Percentiles rank a stretch among this genome's conserved stretches.
phyloP scores from a whole-genome alignment of 2,888 invertebrate genomes.

The Sthenelais limicola region DNA sequence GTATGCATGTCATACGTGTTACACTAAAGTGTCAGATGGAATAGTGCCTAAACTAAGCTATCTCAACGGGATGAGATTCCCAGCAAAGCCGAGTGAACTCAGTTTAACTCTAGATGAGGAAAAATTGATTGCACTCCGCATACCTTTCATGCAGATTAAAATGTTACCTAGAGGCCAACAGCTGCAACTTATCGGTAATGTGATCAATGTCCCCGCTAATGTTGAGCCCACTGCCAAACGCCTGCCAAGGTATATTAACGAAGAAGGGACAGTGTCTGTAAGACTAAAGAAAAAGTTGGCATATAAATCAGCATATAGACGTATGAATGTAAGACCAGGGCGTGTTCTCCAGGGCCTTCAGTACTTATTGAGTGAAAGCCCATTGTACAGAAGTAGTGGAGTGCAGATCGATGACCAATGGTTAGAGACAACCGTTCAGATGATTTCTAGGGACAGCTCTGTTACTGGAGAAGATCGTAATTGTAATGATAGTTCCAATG shows the following conservation, averaged over 20 bases:
- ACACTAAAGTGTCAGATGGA: no score
- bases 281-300: neutral
- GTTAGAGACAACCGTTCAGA: neutral
- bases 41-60: no score
- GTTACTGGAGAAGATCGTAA: neutral
- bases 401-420: neutral
- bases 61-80: neutral
- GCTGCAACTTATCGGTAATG: no score
- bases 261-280: neutral
- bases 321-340: neutral
- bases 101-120: neutral
- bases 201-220: neutral
- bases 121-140: neutral
- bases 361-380: neutral
- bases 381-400: neutral
- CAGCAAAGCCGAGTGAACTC: neutral
- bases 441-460: neutral
- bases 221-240: neutral
- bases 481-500: no score
- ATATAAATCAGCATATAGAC: neutral
- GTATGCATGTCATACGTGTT: no score
- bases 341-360: neutral
- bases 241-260: neutral
- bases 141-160: slow-evolving; percentile 2
- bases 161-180: neutral